Evolutionary conservation across 2,888 invertebrate genomes (phyloP), one percentile per base, ranked within the genome.

Genomic region (Platycnemis pennipes): DNA sequence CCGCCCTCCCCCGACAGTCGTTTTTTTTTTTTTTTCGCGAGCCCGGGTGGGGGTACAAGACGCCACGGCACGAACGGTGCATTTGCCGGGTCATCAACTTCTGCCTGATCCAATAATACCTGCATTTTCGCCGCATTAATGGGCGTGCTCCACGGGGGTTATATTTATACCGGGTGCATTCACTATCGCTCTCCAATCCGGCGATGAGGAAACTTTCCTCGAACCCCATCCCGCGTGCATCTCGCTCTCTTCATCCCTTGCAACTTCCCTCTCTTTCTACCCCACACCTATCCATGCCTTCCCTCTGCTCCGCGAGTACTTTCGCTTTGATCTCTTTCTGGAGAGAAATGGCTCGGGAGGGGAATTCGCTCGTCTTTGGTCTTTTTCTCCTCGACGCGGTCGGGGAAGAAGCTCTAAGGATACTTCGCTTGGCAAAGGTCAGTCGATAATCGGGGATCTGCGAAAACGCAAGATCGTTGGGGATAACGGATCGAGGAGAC

Each of bases 21-120:
- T 16, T 49, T 16, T 49, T 49, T 11, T 16, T 7, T 7, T 49
- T 16, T 49, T 16, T 49, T 49, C 49, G 16, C 49, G 49, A 49
- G 49, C 16, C 49, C 49, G 16, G 63, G 63, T 16, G 77, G 37
- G 77, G 11, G 31, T 44, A 91, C 63, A 91, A 37, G 44, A 63
- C n/a, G 63, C 91, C n/a, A 63, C 91, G 44, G 91, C 91, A 91
- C 91, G 91, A 91, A 42, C 44, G 63, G n/a, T 8, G 44, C 91
- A 91, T 91, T 91, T 63, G 44, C 44, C 91, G 69, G 91, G 63
- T 91, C 91, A 69, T 91, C 91, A 63, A 91, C 91, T 91, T 56
- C 91, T 37, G 77, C 63, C 63, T 26, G 91, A 91, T 91, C 91
- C 91, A 91, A 63, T 91, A 91, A 91, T 91, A 63, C 91, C 63